Evolutionary conservation across 2,797 vertebrate genomes (phyloP).

Genomic region (Poecilia gillii): DNA sequence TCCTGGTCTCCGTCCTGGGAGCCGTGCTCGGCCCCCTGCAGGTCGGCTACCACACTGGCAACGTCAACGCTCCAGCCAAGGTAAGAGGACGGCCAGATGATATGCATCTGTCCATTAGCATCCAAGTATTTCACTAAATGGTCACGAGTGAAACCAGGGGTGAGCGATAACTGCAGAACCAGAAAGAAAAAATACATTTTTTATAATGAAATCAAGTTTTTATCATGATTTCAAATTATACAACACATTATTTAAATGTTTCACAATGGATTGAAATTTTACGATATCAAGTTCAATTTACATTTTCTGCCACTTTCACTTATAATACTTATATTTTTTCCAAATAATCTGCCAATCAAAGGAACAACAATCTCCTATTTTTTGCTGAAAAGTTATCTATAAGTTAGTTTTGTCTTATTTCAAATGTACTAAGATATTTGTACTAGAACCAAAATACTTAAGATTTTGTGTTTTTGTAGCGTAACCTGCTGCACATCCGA

Average conservation of each 20-base stretch:
- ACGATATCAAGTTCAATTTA: background rate
- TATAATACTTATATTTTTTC: too few relatives aligned
- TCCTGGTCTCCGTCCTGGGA: slow-evolving; percentile 80
- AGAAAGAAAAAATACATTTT: background rate
- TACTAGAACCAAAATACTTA: too few relatives aligned
- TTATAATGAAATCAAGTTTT: background rate
- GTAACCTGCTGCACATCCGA: too few relatives aligned
- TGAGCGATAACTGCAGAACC: background rate
- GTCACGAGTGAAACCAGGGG: background rate
- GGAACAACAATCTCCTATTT: too few relatives aligned
- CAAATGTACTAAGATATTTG: too few relatives aligned
- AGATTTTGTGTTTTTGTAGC: too few relatives aligned
- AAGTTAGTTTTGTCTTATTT: too few relatives aligned
- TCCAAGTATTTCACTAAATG: background rate
- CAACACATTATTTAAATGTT: background rate
- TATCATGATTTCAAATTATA: background rate
- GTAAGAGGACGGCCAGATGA: slow-evolving; percentile 53
- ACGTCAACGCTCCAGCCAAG: slow-evolving; percentile 83
- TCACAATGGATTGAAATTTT: background rate
- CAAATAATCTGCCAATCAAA: too few relatives aligned
- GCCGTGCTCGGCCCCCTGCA: slow-evolving; percentile 83
- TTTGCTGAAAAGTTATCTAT: too few relatives aligned
- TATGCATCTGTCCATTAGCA: background rate
- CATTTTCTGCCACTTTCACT: background rate
- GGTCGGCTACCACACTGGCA: slow-evolving; percentile 85